phyloP scores from a whole-genome alignment of 2,113 vertebrate species.

The Sinocyclocheilus rhinocerous region DNA sequence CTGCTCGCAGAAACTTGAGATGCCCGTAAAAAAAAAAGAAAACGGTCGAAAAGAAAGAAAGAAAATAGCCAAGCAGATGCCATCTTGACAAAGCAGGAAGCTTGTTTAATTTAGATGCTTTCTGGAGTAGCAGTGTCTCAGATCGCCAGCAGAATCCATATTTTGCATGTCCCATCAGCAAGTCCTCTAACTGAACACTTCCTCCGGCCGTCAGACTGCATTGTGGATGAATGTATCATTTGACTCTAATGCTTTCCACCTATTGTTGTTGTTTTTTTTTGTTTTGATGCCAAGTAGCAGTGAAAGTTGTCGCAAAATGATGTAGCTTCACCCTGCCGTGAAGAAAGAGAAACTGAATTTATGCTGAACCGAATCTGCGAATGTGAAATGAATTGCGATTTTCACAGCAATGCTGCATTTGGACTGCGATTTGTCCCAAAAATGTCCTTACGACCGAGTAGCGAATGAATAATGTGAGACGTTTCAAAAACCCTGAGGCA shows the following conservation, averaged over 20 bases:
- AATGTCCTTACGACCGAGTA: neutral
- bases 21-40: constrained; percentile 66
- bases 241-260: too few relatives aligned
- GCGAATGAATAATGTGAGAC: neutral
- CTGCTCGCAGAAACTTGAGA: constrained; percentile 82
- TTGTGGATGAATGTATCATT: too few relatives aligned
- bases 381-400: constrained; percentile 24
- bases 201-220: too few relatives aligned
- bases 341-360: neutral
- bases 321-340: constrained; percentile 1
- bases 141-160: neutral
- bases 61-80: constrained; percentile 82
- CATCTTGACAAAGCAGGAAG: constrained; percentile 74
- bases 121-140: constrained; percentile 16
- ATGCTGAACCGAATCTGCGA: constrained; percentile 7
- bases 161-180: neutral
- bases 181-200: too few relatives aligned
- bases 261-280: constrained; percentile 34
- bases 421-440: neutral
- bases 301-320: constrained; percentile 32
- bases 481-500: neutral
- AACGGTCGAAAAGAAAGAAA: constrained; percentile 65
- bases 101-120: constrained; percentile 74
- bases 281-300: neutral
- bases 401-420: neutral